Evolutionary conservation across 2,113 vertebrate genomes (phyloP), one percentile per base, ranked within the genome.

Genomic region (Vulpes lagopus): DNA sequence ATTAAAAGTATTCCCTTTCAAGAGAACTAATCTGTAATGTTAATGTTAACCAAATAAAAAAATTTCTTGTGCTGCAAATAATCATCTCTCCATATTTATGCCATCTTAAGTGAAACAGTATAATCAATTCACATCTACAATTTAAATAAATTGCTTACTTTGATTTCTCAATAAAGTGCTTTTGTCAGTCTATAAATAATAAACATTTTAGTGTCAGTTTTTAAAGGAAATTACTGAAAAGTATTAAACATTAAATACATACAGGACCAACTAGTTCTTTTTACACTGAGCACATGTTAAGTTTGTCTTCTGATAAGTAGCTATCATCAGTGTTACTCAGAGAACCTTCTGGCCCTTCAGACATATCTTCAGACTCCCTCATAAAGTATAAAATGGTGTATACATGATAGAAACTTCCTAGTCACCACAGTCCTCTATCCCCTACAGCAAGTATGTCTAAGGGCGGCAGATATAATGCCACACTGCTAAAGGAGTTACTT

Each of bases 1-100:
- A 76, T 76, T 76, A 76, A 51, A 76, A 93, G 55, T 55, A 76
- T 60, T 89, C 60, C 38, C 84, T 97, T 97, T 82, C 53, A 95
- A 80, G 79, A 35, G 19, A 96, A 64, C 25, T 83, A 53, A 8
- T 88, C 32, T 67, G 14, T 62, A 81, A 67, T 88, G 62, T 17
- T 43, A 43, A 43, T 43, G 6, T 43, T 49, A 2, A 67, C 43
- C 43, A 53, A 82, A 27, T 25, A 30, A 59, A 4, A 27, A 60
- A 74, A 30, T 5, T 67, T 81, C 59, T 69, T 69, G 20, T 1
- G 74, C 59, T 93, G 14, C 59, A 5, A 88, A 71, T 96, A 87
- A 93, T 73, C 20, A 59, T 25, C 22, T 51, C 80, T 87, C 73
- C 11, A 69, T 53, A 93, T 38, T 79, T 71, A 92, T 71, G 32